phyloP scores from a whole-genome alignment of 2,113 vertebrate genomes.

The Pterocles burchelli region DNA sequence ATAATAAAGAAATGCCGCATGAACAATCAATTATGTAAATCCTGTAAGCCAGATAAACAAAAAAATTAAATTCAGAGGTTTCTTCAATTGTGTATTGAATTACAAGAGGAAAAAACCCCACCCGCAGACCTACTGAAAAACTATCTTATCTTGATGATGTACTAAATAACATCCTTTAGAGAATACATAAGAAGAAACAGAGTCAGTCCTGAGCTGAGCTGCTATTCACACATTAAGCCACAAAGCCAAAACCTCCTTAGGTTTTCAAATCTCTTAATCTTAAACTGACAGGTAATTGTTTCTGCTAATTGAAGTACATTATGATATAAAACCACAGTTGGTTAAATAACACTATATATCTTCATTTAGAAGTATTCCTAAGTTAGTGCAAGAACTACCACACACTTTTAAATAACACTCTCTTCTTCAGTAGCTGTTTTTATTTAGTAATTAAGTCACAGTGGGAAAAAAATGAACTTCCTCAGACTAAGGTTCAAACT shows the following conservation, averaged over 20 bases:
- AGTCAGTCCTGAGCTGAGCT: background rate
- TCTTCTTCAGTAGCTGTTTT: background rate
- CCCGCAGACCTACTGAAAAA: conserved; percentile 3
- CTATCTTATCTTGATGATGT: background rate
- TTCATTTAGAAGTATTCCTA: conserved; percentile 3
- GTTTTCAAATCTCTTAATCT: conserved; percentile 24
- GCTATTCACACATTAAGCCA: background rate
- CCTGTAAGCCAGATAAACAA: conserved; percentile 4
- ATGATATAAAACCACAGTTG: background rate
- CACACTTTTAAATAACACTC: background rate
- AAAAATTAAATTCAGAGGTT: conserved; percentile 45
- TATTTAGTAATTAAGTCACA: background rate
- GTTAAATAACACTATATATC: conserved; percentile 12
- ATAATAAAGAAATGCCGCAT: conserved; percentile 15
- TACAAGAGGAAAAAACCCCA: background rate
- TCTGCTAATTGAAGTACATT: background rate
- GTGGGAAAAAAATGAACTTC: background rate
- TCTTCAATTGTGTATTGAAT: conserved; percentile 19
- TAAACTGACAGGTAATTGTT: background rate
- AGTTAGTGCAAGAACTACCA: background rate
- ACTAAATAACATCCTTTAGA: conserved; percentile 26
- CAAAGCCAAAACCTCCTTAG: background rate
- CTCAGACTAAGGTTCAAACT: background rate
- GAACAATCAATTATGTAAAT: conserved; percentile 64
- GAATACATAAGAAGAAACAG: background rate